Base-by-base conservation (phyloP, 2,113 vertebrate genomes). In the Paramormyrops kingsleyae region DNA sequence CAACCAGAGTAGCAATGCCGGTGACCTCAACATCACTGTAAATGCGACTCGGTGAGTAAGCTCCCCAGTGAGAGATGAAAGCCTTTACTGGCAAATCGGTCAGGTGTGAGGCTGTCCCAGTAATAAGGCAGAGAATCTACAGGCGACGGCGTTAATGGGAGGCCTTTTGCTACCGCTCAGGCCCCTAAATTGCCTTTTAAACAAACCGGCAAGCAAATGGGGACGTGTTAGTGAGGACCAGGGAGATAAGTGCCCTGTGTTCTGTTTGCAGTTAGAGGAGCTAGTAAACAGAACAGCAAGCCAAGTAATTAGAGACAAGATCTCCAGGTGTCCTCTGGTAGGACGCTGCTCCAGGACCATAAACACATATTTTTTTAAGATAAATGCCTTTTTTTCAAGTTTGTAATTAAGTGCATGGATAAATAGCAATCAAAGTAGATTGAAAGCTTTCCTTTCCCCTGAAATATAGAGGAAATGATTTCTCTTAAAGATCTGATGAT, bases 1-100 rank as follows among this genome's bases (percentile, higher is more conserved):
- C 56, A 98, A 95, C 89, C 97, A 96, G 0, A 96, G 97, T 93
- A 97, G 94, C 94, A 97, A 93, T 88, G 95, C 97, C 62, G 97
- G 97, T 3, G 95, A 99, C 70, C 92, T 97, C 90, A 90, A 4
- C 90, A 96, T 99, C 93, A 95, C 93, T 2, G 27, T 98, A 74
- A 97, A 96, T 50, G 94, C 95, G 42, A 95, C 95, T 92, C 98
- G 99, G 99, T 99, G 96, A 92, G 50, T 83, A 56, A 84, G 42
- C 39, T n/a, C 27, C 50, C 21, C 12, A 27, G 19, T 27, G 62
- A 74, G 62, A 24, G 10, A 74, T 47, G 62, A 31, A 59, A 74
- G 59, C 21, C 35, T 27, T 74, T 74, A 46, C 39, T 47, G 62
- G 87, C 44, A 39, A 88, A 46, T 42, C 70, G 42, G 62, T 77